phyloP scores from a whole-genome alignment of 2,888 invertebrate genomes.

The Lasiommata megera region DNA sequence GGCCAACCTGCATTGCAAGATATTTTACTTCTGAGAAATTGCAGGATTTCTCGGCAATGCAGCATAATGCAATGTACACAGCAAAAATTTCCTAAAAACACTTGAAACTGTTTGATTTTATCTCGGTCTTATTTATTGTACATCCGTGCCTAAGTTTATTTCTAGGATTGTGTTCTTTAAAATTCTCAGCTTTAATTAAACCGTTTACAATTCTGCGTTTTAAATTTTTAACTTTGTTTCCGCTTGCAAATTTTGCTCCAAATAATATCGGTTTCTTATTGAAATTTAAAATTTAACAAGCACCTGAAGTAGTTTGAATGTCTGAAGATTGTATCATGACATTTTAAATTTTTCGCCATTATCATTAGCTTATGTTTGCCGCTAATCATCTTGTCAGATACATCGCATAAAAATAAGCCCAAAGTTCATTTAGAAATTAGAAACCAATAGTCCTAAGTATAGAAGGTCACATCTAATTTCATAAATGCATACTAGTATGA shows the following conservation, averaged over 20 bases:
- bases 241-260: not conserved
- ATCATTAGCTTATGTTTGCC: no score
- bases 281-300: no score
- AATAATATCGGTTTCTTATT: no score
- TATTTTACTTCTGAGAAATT: not conserved
- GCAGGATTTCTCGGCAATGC: constrained; percentile 3
- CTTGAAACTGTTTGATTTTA: constrained; percentile 4
- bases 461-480: no score
- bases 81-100: not conserved
- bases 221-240: not conserved
- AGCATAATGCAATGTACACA: constrained; percentile 1
- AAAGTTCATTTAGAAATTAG: no score
- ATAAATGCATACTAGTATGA: no score
- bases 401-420: no score
- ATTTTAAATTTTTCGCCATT: no score
- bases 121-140: not conserved
- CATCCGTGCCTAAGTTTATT: not conserved
- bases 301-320: no score
- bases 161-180: not conserved
- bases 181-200: not conserved
- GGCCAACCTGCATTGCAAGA: not conserved
- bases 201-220: not conserved
- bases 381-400: no score
- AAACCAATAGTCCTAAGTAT: no score
- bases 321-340: no score